These are phyloP conservation scores for Athalia circularis DNA, from an alignment of 2,888 invertebrate genomes.

Conservation along the genomic window DNA sequence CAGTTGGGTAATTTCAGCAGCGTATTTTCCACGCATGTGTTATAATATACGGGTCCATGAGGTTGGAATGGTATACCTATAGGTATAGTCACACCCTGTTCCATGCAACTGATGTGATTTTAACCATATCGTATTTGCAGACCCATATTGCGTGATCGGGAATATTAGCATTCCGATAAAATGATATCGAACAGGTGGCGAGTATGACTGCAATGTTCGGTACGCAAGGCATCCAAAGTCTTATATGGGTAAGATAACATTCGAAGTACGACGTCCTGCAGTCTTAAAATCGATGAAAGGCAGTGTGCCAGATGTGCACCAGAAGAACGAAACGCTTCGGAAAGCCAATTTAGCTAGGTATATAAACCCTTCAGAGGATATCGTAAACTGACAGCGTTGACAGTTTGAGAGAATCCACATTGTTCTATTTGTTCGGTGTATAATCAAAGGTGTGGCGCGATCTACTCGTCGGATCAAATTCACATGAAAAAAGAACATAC, in stretches of 20 bases:
- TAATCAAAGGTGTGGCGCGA: neutral
- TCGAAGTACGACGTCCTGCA: constrained; percentile 1
- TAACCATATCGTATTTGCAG: too few species aligned
- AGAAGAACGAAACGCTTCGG: neutral
- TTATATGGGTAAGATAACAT: constrained; percentile 20
- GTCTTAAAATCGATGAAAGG: constrained; percentile 25
- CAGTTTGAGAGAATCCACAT: neutral
- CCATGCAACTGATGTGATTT: too few species aligned
- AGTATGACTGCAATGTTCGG: constrained; percentile 25
- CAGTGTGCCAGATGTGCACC: constrained; percentile 29
- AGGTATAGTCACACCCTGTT: too few species aligned
- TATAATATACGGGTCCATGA: too few species aligned
- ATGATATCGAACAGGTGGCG: constrained; percentile 14
- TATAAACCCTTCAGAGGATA: constrained; percentile 8
- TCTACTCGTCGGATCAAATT: neutral
- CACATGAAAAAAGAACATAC: neutral
- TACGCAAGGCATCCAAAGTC: neutral
- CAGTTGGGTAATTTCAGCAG: too few species aligned
- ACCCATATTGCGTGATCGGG: too few species aligned
- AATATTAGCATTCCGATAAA: neutral
- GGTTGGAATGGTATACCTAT: too few species aligned
- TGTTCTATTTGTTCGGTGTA: neutral
- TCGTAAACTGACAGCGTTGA: constrained; percentile 5
- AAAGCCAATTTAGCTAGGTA: constrained; percentile 6
- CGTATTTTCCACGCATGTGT: too few species aligned